Base-by-base conservation (phyloP, 2,113 vertebrate species). In the Myanophis thanlyinensis region DNA sequence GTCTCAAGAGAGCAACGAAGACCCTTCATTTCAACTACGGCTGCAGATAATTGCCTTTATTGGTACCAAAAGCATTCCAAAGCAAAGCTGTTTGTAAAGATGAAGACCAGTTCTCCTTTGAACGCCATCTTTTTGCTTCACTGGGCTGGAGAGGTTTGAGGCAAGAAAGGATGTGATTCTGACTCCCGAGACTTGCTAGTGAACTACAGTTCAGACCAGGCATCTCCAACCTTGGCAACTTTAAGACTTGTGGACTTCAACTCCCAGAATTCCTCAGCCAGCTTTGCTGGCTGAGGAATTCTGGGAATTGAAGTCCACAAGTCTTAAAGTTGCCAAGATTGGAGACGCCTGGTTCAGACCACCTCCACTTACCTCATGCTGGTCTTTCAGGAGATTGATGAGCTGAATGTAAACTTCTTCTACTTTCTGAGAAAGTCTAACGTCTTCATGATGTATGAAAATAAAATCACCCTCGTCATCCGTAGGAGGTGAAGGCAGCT, bases 391-490 rank as follows among this genome's bases (percentile, higher is more conserved):
- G 90, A 99, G 97, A 94, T 98, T 98, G 89, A 97, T 97, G 88
- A 99, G 98, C 23, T 99, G 98, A 0, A 96, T 48, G 92, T 99
- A 99, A 27, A 99, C 98, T 90, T 98, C 98, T 94, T 99, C 98
- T 0, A 98, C 97, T 95, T 98, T 99, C 96, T 98, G 98, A 0
- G 98, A 99, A 85, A 98, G 90, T 90, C 98, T 98, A 67, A 99
- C 96, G 25, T 99, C 99, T 27, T 98, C 98, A 90, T 99, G 99
- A 95, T 99, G 98, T 88, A 99, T 98, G 94, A 99, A 96, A 95
- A 99, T 98, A 96, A 99, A 99, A 95, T 98, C 99, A 40, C 96
- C 95, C 1, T 99, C 99, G 0, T 99, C 99, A 90, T 99, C 99
- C 52, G 98, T 98, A 89, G 98, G 98, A 44, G 98, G 98, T 88